Conservation (phyloP, 92 coral and sea anemone species). For the Bergia puertoricense region DNA sequence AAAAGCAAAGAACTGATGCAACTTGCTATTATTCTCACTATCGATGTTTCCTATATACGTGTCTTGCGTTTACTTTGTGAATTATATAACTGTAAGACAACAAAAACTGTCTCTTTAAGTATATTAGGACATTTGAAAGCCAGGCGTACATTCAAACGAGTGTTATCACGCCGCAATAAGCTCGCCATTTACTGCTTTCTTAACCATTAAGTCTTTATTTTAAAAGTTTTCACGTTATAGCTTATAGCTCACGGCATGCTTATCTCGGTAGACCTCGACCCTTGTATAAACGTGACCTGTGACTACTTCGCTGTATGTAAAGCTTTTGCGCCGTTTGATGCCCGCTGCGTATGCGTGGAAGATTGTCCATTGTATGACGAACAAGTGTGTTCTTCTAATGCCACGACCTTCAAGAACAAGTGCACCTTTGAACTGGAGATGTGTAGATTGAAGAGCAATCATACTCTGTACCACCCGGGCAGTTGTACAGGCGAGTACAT, state of each 20-base stretch:
- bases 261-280: background rate
- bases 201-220: no score
- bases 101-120: no score
- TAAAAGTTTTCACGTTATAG: no score
- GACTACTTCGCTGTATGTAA: slow-evolving; percentile 55
- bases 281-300: background rate
- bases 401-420: slow-evolving; percentile 44
- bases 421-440: slow-evolving; percentile 57
- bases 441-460: slow-evolving; percentile 44
- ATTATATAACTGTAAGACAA: no score
- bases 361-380: slow-evolving; percentile 55
- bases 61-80: no score
- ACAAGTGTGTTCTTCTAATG: slow-evolving; percentile 52
- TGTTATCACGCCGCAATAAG: no score
- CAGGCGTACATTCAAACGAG: no score
- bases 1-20: no score
- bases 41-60: no score
- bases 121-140: no score
- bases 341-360: slow-evolving; percentile 52
- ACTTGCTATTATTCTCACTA: no score
- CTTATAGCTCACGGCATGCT: background rate
- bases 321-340: slow-evolving; percentile 56
- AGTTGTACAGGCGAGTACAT: slow-evolving; percentile 54
- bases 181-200: background rate
- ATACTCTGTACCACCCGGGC: slow-evolving; percentile 58